Percentiles rank a stretch among this genome's conserved stretches.
Evolutionary conservation across 2,113 vertebrate genomes (phyloP).

Genomic region (Lichenostomus cassidix): DNA sequence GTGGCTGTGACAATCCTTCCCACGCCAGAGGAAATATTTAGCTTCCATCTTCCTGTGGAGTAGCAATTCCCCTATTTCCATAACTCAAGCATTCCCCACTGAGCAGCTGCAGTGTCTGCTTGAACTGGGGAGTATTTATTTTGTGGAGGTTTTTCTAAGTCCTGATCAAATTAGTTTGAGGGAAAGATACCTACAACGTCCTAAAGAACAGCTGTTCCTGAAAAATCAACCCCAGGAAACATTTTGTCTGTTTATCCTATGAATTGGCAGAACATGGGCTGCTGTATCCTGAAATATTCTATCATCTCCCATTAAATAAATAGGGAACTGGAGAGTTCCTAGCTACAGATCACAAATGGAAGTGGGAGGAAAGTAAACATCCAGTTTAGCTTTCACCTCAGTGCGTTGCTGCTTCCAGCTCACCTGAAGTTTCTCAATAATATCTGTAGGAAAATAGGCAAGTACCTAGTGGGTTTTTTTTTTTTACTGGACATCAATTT

Average conservation of each 20-base stretch:
- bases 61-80: not conserved
- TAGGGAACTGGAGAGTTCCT: not conserved
- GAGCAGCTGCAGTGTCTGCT: not conserved
- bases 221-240: conserved; percentile 11
- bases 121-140: not conserved
- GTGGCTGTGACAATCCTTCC: not conserved
- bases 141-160: not conserved
- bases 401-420: not conserved
- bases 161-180: not conserved
- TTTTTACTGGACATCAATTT: not conserved
- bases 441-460: not conserved
- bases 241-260: not conserved
- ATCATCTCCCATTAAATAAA: conserved; percentile 26
- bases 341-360: not conserved
- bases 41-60: not conserved
- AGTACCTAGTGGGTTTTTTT: not conserved
- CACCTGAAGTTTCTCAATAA: not conserved
- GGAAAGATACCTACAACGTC: not conserved
- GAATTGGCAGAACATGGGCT: conserved; percentile 27
- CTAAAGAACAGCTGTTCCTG: conserved; percentile 4
- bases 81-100: not conserved
- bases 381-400: not conserved
- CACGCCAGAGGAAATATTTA: not conserved
- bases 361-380: not conserved
- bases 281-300: conserved; percentile 18